phyloP scores from a whole-genome alignment of 2,113 vertebrate genomes.

The Cyphomyrus discorhynchus region DNA sequence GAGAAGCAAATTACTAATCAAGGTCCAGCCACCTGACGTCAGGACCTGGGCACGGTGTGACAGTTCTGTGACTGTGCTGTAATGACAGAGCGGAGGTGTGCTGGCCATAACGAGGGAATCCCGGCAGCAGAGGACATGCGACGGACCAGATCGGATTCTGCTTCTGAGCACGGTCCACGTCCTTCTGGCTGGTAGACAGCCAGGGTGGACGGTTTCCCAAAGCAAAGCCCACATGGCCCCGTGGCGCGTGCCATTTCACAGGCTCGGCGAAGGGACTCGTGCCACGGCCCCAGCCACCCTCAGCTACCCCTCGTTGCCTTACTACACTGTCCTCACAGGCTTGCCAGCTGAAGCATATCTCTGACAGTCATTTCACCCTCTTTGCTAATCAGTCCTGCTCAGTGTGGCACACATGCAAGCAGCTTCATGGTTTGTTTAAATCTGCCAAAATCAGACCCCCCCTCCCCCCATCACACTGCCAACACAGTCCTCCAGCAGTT shows the following conservation, averaged over 20 bases:
- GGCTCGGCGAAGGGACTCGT: background rate
- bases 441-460: background rate
- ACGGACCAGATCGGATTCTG: background rate
- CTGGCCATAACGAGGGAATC: background rate
- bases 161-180: background rate
- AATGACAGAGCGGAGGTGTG: background rate
- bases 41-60: background rate
- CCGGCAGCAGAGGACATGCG: background rate
- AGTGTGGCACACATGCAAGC: background rate
- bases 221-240: background rate
- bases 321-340: background rate
- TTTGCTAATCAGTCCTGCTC: background rate
- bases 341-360: background rate
- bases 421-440: background rate
- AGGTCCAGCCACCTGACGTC: background rate
- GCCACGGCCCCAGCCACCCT: background rate
- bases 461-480: background rate
- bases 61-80: background rate
- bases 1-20: background rate
- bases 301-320: background rate
- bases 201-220: background rate
- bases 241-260: background rate
- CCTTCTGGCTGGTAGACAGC: background rate
- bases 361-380: background rate
- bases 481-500: background rate